Conservation (phyloP, 2,888 invertebrate species). For the Gryllus longicercus region DNA sequence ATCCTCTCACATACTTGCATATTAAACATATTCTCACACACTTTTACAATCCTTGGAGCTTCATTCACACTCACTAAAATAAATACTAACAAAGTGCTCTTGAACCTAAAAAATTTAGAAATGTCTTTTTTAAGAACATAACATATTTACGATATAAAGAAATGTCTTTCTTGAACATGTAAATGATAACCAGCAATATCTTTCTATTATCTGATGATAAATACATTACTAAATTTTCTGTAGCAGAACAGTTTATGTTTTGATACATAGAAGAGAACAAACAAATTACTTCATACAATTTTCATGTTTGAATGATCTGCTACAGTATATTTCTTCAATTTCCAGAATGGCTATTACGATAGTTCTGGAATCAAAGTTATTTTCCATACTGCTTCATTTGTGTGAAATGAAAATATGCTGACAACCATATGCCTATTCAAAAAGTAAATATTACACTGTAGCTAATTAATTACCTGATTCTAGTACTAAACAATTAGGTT, state of each 20-base stretch:
- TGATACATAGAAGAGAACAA: no score
- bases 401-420: not conserved
- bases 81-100: not conserved
- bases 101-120: not conserved
- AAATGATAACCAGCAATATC: no score
- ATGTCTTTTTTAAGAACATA: no score
- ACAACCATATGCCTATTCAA: not conserved
- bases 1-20: not conserved
- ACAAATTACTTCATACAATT: no score
- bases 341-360: not conserved
- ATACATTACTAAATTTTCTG: no score
- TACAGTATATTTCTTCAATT: not conserved
- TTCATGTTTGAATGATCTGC: no score
- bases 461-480: not conserved
- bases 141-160: no score
- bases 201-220: no score
- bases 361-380: no score
- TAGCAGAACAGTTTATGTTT: no score
- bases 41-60: not conserved
- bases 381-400: not conserved
- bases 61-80: not conserved
- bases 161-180: no score
- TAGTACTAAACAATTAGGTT: not conserved
- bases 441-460: not conserved
- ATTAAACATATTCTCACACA: not conserved